Percentiles rank a stretch among this genome's conserved stretches.
Evolutionary conservation across 2,113 vertebrate genomes (phyloP).

Genomic region (Syngnathus scovelli): DNA sequence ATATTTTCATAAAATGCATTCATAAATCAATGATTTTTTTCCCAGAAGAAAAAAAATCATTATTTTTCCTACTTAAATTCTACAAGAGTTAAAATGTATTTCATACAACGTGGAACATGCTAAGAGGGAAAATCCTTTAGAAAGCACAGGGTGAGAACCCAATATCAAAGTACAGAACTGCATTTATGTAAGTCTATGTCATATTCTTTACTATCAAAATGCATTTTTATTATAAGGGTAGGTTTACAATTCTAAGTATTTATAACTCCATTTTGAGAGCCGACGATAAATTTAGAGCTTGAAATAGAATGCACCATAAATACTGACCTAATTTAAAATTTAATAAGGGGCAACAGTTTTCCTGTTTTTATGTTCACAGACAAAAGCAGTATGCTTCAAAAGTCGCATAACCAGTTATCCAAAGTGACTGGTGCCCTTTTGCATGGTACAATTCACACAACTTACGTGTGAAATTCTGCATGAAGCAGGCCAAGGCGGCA

Average conservation of each 20-base stretch:
- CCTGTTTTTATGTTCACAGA: background rate
- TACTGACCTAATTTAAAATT: background rate
- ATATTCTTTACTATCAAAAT: background rate
- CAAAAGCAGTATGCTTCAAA: background rate
- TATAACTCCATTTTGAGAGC: too few relatives aligned
- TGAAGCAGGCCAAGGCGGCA: slow-evolving; percentile 87
- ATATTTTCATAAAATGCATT: background rate
- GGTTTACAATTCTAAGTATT: background rate
- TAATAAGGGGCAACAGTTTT: background rate
- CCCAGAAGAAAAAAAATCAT: too few relatives aligned
- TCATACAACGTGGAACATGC: background rate
- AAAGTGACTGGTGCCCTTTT: background rate
- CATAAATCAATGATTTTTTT: background rate
- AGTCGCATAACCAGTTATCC: background rate
- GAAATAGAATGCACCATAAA: too few relatives aligned
- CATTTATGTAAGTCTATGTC: background rate
- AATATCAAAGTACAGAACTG: background rate
- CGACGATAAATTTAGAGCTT: too few relatives aligned
- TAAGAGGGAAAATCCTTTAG: background rate
- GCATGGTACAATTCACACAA: slow-evolving; percentile 24
- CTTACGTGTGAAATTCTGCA: slow-evolving; percentile 90
- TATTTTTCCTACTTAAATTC: too few relatives aligned
- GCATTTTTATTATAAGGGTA: background rate
- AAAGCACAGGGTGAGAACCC: background rate
- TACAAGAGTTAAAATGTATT: background rate